These are phyloP conservation scores for Epizoanthus fatuus DNA, from an alignment of 92 coral and sea anemone genomes.

Conservation along the genomic window DNA sequence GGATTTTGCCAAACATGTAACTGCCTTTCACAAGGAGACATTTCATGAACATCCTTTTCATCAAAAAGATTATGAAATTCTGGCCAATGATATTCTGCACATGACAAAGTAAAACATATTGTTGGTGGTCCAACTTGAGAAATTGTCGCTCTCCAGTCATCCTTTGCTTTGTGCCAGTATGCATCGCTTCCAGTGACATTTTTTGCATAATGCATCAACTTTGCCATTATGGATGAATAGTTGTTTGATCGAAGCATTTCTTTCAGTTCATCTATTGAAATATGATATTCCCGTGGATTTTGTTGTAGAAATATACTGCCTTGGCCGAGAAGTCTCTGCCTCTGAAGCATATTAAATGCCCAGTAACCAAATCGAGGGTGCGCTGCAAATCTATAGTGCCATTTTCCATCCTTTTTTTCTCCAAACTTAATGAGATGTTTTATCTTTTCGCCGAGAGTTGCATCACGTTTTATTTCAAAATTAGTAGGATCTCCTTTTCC, in stretches of 20 bases:
- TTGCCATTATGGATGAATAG: constrained; percentile 35
- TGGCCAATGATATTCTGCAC: constrained; percentile 58
- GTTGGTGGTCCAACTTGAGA: constrained; percentile 70
- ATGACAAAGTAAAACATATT: constrained; percentile 58
- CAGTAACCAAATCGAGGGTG: constrained; percentile 47
- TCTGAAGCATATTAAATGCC: constrained; percentile 52
- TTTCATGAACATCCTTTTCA: constrained; percentile 8
- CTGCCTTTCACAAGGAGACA: constrained; percentile 16
- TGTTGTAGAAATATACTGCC: constrained; percentile 44
- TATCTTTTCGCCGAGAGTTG: constrained; percentile 67
- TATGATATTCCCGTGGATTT: constrained; percentile 44
- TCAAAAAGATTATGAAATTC: constrained; percentile 26
- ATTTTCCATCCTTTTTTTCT: constrained; percentile 41
- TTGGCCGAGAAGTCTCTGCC: constrained; percentile 64
- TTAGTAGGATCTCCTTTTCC: constrained; percentile 75
- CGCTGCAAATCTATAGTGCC: constrained; percentile 54
- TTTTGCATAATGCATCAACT: constrained; percentile 45
- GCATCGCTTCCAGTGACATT: constrained; percentile 49
- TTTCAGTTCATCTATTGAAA: constrained; percentile 41
- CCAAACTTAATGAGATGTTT: constrained; percentile 36
- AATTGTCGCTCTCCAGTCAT: constrained; percentile 38
- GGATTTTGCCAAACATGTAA: constrained; percentile 46
- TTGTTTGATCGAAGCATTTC: constrained; percentile 46
- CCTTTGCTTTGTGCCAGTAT: constrained; percentile 53
- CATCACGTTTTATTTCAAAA: constrained; percentile 57